Evolutionary conservation across 2,113 vertebrate genomes (phyloP).

Genomic region (Oenanthe melanoleuca): DNA sequence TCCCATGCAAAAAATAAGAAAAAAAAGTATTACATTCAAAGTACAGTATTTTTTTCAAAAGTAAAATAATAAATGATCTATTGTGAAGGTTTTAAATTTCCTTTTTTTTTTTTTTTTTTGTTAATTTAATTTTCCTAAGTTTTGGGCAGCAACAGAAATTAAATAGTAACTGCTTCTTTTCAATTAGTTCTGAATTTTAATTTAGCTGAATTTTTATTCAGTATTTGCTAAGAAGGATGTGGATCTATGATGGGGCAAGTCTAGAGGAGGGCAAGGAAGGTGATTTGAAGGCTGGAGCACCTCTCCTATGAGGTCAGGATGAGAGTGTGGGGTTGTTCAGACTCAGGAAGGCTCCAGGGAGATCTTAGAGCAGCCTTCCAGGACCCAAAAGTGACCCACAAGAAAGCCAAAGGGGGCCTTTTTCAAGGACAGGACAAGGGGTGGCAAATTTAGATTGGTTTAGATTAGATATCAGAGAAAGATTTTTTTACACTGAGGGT

Average conservation of each 20-base stretch:
- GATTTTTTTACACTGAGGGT: not conserved
- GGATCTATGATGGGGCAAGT: not conserved
- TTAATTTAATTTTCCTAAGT: not conserved
- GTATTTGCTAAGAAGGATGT: accelerated
- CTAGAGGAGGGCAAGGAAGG: accelerated
- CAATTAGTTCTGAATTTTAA: not conserved
- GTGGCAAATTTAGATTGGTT: not conserved
- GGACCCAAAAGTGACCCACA: not conserved
- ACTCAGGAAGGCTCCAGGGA: not conserved
- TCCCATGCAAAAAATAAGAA: not conserved
- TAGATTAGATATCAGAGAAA: not conserved
- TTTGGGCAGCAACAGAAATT: not conserved
- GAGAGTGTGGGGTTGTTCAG: not conserved
- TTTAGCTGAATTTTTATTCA: not conserved
- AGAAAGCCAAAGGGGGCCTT: not conserved
- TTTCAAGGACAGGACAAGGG: not conserved
- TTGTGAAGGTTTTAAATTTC: not conserved
- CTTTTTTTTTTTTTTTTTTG: not conserved
- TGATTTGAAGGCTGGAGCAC: not conserved
- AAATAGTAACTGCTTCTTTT: not conserved
- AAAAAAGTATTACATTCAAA: not conserved
- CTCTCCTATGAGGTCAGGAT: not conserved
- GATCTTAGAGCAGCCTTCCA: not conserved
- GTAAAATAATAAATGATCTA: not conserved
- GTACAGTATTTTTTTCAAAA: not conserved